Evolutionary conservation across 2,113 vertebrate species (phyloP).

Genomic region (Phyllostomus hastatus): DNA sequence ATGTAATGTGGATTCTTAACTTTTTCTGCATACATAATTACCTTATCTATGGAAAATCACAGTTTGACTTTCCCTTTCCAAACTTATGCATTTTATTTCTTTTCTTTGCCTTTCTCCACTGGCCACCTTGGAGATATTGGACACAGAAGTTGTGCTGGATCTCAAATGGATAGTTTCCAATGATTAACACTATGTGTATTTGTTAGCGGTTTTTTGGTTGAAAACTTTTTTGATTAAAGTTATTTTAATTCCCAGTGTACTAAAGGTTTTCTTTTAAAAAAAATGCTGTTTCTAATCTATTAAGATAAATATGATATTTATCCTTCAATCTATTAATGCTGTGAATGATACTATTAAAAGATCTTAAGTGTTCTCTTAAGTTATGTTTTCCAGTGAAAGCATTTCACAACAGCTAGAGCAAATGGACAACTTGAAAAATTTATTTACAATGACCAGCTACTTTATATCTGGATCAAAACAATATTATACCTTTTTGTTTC

Average conservation of each 20-base stretch:
- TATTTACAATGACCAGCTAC: background rate
- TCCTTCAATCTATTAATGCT: background rate
- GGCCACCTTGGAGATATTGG: background rate
- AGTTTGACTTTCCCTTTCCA: background rate
- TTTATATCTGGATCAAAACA: background rate
- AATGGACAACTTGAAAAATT: background rate
- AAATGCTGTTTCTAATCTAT: background rate
- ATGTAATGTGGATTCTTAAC: background rate
- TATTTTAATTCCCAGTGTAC: background rate
- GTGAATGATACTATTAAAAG: background rate
- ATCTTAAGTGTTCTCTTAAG: background rate
- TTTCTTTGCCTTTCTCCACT: background rate
- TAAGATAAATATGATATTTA: background rate
- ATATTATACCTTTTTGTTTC: background rate
- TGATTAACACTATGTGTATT: background rate
- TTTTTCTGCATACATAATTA: background rate
- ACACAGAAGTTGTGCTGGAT: background rate
- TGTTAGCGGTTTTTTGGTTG: background rate
- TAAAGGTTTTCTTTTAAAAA: background rate
- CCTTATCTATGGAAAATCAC: background rate
- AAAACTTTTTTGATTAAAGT: background rate
- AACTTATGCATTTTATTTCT: background rate
- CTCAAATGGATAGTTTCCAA: background rate
- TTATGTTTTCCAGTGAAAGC: background rate
- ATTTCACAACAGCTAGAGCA: background rate